Conservation (phyloP, 2,113 vertebrate genomes). For the Pluvialis apricaria region DNA sequence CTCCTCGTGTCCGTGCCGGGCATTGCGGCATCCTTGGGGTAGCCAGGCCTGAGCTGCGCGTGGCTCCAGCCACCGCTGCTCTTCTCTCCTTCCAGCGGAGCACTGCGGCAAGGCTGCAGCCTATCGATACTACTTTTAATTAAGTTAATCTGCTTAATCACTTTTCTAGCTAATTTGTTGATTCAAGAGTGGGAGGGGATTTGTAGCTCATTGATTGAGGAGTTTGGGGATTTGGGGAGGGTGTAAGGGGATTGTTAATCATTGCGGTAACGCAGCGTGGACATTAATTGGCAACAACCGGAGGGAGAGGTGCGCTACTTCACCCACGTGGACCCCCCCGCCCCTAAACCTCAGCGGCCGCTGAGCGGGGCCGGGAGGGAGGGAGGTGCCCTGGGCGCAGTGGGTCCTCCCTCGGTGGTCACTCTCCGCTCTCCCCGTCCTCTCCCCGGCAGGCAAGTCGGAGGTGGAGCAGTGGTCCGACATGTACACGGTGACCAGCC, state of each 20-base stretch:
- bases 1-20: not conserved
- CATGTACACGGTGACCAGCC: conserved; percentile 94
- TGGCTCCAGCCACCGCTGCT: not conserved
- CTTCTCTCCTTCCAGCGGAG: not conserved
- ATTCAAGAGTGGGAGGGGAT: conserved; percentile 35
- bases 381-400: not conserved
- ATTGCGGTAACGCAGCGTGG: accelerated
- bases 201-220: conserved; percentile 41
- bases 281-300: not conserved
- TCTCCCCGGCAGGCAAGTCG: conserved; percentile 72
- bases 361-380: accelerated
- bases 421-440: not conserved
- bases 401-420: not conserved
- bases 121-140: conserved; percentile 14
- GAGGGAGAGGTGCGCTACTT: accelerated
- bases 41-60: not conserved
- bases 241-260: not conserved
- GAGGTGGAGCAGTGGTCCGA: conserved; percentile 90
- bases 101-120: not conserved
- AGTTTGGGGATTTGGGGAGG: not conserved
- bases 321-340: not conserved
- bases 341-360: not conserved
- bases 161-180: conserved; percentile 52
- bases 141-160: conserved; percentile 54
- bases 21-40: not conserved